phyloP scores from a whole-genome alignment of 2,888 invertebrate species.

The Lasius platythorax region DNA sequence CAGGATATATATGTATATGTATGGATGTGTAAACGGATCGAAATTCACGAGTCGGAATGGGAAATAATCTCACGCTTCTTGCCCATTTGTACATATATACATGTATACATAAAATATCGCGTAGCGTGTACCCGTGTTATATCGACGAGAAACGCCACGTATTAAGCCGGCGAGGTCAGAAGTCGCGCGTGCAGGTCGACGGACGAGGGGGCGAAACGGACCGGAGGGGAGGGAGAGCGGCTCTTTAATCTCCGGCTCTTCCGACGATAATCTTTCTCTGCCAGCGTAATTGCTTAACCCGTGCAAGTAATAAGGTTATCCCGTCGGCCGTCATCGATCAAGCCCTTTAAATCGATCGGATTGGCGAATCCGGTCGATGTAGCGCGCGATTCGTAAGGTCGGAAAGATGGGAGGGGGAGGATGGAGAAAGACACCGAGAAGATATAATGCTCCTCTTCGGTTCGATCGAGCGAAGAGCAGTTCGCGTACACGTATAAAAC shows the following conservation, averaged over 20 bases:
- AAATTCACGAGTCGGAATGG: neutral
- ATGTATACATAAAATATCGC: neutral
- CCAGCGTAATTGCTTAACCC: constrained; percentile 72
- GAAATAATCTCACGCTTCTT: neutral
- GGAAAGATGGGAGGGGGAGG: constrained; percentile 10
- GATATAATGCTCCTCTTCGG: constrained; percentile 67
- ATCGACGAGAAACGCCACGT: neutral
- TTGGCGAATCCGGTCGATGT: constrained; percentile 27
- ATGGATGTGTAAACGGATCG: neutral
- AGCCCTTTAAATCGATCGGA: constrained; percentile 68
- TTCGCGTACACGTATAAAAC: constrained; percentile 61
- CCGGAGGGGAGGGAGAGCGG: neutral
- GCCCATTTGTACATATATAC: neutral
- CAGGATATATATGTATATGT: neutral
- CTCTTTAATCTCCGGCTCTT: constrained; percentile 64
- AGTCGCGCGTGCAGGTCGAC: constrained; percentile 39
- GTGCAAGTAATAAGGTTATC: constrained; percentile 71
- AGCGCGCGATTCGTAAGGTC: constrained; percentile 22
- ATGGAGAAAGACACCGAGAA: neutral
- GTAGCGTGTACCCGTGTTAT: neutral
- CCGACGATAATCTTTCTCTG: constrained; percentile 71
- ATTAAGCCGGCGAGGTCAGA: neutral
- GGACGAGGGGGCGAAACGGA: constrained; percentile 37
- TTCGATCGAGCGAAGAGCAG: constrained; percentile 69
- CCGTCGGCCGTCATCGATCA: constrained; percentile 70